phyloP scores from a whole-genome alignment of 2,113 vertebrate genomes.

The Formicarius rufipectus region DNA sequence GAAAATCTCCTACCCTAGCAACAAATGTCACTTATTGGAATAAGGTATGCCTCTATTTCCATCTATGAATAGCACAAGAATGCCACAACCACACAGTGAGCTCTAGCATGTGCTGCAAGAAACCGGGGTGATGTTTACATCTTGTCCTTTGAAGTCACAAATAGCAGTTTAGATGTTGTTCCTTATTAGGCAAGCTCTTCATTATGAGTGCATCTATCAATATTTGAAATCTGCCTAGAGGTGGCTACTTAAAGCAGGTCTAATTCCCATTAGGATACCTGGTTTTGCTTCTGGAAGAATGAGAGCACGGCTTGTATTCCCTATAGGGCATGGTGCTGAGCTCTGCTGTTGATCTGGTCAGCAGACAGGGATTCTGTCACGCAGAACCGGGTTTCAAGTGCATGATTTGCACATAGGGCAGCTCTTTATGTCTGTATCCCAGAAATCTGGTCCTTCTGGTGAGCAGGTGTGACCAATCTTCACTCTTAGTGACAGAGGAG shows the following conservation, averaged over 20 bases:
- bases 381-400: background rate
- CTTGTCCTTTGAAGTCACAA: background rate
- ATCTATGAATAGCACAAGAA: background rate
- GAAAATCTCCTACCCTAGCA: background rate
- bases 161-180: background rate
- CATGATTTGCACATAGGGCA: background rate
- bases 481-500: background rate
- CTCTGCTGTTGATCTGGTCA: background rate
- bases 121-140: background rate
- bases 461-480: background rate
- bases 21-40: background rate
- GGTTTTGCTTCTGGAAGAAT: background rate
- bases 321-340: background rate
- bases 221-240: background rate
- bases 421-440: fast-evolving
- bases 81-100: background rate
- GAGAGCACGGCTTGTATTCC: background rate
- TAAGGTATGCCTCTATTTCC: background rate
- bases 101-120: background rate
- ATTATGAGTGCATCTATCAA: background rate
- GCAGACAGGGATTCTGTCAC: background rate
- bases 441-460: background rate
- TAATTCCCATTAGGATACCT: background rate
- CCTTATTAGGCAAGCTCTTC: background rate
- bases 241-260: background rate